phyloP scores from a whole-genome alignment of 2,797 vertebrate genomes.

The Pseudocheirus occidentalis region DNA sequence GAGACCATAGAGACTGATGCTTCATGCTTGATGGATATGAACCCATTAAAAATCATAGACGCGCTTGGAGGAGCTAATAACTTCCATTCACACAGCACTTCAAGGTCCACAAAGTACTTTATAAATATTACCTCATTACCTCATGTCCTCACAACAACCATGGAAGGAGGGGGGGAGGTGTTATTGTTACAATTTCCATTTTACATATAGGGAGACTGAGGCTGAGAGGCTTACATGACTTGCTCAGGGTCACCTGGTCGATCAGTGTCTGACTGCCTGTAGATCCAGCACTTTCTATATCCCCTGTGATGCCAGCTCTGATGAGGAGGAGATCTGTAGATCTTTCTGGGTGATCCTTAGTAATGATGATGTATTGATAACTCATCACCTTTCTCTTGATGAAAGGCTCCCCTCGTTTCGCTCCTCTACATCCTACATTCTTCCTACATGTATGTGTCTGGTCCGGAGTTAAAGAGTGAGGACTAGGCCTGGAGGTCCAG shows the following conservation, averaged over 20 bases:
- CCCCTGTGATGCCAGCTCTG: background rate
- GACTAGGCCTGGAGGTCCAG: slow-evolving; percentile 29
- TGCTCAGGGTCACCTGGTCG: background rate
- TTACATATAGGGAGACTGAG: background rate
- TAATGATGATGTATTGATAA: background rate
- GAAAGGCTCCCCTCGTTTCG: background rate
- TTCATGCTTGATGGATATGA: background rate
- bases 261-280: background rate
- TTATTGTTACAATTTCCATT: background rate
- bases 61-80: background rate
- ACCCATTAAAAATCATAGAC: background rate
- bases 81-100: background rate
- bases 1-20: background rate
- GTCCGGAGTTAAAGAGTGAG: slow-evolving; percentile 30
- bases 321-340: background rate
- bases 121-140: background rate
- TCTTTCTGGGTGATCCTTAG: background rate
- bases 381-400: background rate
- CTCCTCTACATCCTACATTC: background rate
- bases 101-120: background rate
- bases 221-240: background rate
- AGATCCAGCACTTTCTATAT: background rate
- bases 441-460: slow-evolving; percentile 2
- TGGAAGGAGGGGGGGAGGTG: background rate
- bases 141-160: background rate